Conservation (phyloP, 2,888 invertebrate genomes). For the Phrixothrix hirtus region DNA sequence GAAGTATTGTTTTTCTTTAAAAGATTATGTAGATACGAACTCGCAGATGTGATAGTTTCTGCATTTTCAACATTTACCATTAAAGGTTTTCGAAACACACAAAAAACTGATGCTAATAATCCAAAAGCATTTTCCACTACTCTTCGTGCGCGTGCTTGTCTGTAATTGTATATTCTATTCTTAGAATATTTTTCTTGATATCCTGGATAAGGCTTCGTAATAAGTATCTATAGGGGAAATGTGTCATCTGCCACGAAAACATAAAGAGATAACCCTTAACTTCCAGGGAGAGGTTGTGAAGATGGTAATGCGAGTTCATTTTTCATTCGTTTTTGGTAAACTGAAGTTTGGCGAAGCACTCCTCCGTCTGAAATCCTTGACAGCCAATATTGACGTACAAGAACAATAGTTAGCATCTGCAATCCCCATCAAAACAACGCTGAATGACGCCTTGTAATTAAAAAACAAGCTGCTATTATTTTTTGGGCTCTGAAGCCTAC, state of each 20-base stretch:
- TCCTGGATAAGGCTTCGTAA: conserved; percentile 13
- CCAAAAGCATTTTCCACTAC: conserved; percentile 13
- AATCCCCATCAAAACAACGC: conserved; percentile 7
- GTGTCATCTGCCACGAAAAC: conserved; percentile 14
- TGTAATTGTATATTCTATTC: conserved; percentile 16
- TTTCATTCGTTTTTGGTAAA: neutral
- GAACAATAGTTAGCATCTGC: conserved; percentile 1
- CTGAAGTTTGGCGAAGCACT: conserved; percentile 1
- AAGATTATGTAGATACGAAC: conserved; percentile 8
- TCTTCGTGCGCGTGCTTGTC: conserved; percentile 8
- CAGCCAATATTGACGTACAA: conserved; percentile 2
- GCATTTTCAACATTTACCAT: conserved; percentile 10
- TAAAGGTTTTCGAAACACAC: conserved; percentile 8
- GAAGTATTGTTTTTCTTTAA: too few relatives aligned
- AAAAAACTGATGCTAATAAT: conserved; percentile 9
- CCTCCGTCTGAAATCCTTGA: conserved; percentile 5
- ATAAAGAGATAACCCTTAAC: conserved; percentile 13
- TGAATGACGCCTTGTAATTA: conserved; percentile 4
- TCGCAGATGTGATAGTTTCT: conserved; percentile 9
- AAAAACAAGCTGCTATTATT: conserved; percentile 9
- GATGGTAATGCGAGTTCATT: conserved; percentile 7
- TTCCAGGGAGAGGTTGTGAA: conserved; percentile 16
- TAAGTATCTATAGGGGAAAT: conserved; percentile 13
- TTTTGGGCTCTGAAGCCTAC: too few relatives aligned
- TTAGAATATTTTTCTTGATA: conserved; percentile 14